phyloP scores from a whole-genome alignment of 2,888 invertebrate genomes.

The Eristalinus sepulchralis region DNA sequence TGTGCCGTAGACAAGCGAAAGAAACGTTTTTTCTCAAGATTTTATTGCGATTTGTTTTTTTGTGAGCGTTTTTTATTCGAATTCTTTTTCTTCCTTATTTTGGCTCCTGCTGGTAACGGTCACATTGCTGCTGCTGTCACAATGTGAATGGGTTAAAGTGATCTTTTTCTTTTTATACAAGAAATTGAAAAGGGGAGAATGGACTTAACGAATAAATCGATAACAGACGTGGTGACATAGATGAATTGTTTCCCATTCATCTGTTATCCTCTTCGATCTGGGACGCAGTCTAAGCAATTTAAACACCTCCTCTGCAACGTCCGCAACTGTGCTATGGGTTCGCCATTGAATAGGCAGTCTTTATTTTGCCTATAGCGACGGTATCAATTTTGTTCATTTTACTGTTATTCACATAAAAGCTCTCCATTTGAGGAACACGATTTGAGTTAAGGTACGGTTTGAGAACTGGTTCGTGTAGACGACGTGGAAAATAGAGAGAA shows the following conservation, averaged over 20 bases:
- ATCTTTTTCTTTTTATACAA: neutral
- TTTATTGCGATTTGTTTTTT: neutral
- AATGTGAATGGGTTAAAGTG: constrained; percentile 34
- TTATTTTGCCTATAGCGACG: neutral
- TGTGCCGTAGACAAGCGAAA: neutral
- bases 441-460: neutral
- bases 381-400: neutral
- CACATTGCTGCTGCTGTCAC: constrained; percentile 22
- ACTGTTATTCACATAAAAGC: neutral
- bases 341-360: neutral
- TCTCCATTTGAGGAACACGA: no score
- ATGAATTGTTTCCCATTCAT: constrained; percentile 16
- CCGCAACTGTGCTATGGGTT: neutral
- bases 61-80: neutral
- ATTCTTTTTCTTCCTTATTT: neutral
- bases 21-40: neutral
- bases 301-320: no score
- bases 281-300: constrained; percentile 38
- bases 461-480: no score
- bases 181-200: neutral
- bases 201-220: constrained; percentile 47
- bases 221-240: constrained; percentile 17
- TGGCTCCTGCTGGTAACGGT: neutral
- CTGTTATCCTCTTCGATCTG: constrained; percentile 25
- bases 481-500: no score